Conservation (phyloP, 2,888 invertebrate genomes). For the Spatulosminthurus flaviceps region DNA sequence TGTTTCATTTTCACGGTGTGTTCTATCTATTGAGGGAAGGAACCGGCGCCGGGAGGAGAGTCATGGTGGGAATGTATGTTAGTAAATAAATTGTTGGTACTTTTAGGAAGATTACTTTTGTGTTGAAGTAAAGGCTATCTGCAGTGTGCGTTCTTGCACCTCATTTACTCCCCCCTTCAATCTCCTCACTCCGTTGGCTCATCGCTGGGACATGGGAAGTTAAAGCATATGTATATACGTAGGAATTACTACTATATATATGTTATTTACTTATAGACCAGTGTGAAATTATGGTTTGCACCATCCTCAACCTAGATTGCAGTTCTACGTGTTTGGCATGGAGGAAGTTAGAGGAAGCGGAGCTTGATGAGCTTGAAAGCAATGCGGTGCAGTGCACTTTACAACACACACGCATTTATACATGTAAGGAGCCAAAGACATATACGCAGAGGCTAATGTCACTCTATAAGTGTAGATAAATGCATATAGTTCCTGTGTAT, state of each 20-base stretch:
- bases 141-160: constrained; percentile 13
- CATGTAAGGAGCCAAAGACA: neutral
- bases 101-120: constrained; percentile 7
- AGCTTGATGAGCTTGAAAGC: constrained; percentile 23
- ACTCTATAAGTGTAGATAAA: neutral
- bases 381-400: neutral
- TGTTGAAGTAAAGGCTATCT: constrained; percentile 13
- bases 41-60: neutral
- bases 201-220: no score
- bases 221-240: no score
- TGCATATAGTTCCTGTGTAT: neutral
- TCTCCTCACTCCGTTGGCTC: neutral
- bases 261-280: no score
- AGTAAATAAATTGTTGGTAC: constrained; percentile 9
- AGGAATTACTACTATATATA: no score
- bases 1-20: neutral
- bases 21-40: no score
- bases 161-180: constrained; percentile 4
- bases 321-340: constrained; percentile 22
- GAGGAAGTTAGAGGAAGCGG: neutral
- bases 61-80: neutral
- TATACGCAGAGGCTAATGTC: neutral
- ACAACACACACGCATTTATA: neutral
- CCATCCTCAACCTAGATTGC: constrained; percentile 22
- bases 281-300: constrained; percentile 25